These are phyloP conservation scores for Cynopterus sphinx DNA, from an alignment of 2,797 vertebrate species.

Conservation along the genomic window DNA sequence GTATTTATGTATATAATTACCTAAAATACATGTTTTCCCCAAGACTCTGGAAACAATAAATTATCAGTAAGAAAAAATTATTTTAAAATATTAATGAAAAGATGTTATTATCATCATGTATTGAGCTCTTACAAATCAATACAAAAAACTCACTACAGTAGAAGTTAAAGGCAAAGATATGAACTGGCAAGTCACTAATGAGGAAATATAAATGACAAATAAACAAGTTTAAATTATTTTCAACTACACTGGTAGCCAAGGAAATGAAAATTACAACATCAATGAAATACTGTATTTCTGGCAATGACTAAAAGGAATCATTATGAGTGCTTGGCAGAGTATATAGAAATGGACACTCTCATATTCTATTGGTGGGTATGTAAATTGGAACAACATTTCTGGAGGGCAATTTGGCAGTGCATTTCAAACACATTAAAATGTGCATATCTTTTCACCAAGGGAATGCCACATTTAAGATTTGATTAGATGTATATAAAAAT, in stretches of 20 bases:
- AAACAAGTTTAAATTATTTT: not conserved
- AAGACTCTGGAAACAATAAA: not conserved
- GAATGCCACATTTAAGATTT: slow-evolving; percentile 28
- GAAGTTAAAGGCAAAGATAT: not conserved
- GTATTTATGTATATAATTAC: not conserved
- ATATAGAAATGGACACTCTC: not conserved
- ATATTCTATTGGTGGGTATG: not conserved
- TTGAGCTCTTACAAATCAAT: not conserved
- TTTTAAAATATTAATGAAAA: slow-evolving; percentile 14
- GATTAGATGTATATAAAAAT: slow-evolving; percentile 47
- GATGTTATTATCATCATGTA: not conserved
- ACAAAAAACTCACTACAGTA: not conserved
- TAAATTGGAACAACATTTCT: slow-evolving; percentile 55
- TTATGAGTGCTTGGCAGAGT: not conserved
- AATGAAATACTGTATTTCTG: not conserved
- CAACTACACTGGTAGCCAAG: not conserved
- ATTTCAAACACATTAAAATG: slow-evolving; percentile 62
- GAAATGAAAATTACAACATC: slow-evolving; percentile 13
- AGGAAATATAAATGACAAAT: not conserved
- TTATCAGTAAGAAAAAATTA: not conserved
- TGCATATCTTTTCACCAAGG: slow-evolving; percentile 67
- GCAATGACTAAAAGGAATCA: not conserved
- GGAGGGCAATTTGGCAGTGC: slow-evolving; percentile 54
- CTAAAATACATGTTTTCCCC: not conserved
- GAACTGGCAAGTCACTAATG: not conserved